Conservation (phyloP, 2,797 vertebrate species). For the Cyprinella venusta region DNA sequence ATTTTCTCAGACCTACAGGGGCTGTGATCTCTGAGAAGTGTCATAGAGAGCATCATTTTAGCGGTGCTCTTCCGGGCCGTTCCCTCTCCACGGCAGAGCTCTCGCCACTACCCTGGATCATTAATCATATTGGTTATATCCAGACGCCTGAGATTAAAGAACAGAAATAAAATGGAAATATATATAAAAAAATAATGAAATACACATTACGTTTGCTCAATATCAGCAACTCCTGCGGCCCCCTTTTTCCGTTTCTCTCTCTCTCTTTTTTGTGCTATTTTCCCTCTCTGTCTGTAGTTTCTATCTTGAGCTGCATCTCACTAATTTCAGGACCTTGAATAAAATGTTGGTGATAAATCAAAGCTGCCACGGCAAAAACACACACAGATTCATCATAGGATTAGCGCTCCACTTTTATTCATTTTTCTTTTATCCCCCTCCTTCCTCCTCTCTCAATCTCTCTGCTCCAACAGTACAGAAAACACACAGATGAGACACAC, state of each 20-base stretch:
- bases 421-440: slow-evolving; percentile 61
- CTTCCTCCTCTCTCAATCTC: slow-evolving; percentile 43
- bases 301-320: slow-evolving; percentile 69
- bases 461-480: slow-evolving; percentile 41
- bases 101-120: neutral
- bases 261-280: neutral
- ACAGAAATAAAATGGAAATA: slow-evolving; percentile 51
- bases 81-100: slow-evolving; percentile 16
- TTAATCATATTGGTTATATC: slow-evolving; percentile 48
- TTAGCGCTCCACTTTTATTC: slow-evolving; percentile 75
- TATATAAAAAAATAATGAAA: slow-evolving; percentile 58
- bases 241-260: neutral
- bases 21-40: slow-evolving; percentile 29
- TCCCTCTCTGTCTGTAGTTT: slow-evolving; percentile 60
- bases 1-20: slow-evolving; percentile 24
- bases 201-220: slow-evolving; percentile 59
- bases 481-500: slow-evolving; percentile 17
- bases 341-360: slow-evolving; percentile 81
- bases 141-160: slow-evolving; percentile 44
- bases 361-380: slow-evolving; percentile 76
- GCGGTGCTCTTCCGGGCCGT: neutral
- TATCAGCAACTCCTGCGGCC: slow-evolving; percentile 47
- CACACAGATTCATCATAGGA: slow-evolving; percentile 78
- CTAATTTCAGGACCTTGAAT: slow-evolving; percentile 80
- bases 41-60: slow-evolving; percentile 25